Evolutionary conservation across 30 jellyfish, hydroid and myxozoan genomes (phyloP).

Genomic region (Cassiopea xamachana): DNA sequence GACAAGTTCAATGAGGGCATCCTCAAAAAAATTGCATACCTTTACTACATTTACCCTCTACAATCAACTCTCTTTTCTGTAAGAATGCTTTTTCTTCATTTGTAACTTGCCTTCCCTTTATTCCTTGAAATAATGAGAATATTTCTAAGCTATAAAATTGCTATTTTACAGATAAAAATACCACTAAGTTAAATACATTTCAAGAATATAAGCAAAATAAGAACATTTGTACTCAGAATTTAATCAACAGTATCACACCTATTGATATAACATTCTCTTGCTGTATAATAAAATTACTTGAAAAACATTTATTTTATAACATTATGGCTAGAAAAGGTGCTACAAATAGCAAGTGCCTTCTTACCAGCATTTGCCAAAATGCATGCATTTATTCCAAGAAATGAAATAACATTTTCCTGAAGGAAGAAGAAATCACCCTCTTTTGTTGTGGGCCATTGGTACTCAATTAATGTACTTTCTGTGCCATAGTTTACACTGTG

Average conservation of each 20-base stretch:
- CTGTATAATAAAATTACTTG: neutral
- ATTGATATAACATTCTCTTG: too few species aligned
- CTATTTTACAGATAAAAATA: neutral
- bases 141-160: neutral
- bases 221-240: neutral
- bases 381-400: constrained; percentile 26
- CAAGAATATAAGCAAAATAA: neutral
- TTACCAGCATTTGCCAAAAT: neutral
- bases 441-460: constrained; percentile 73
- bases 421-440: constrained; percentile 64
- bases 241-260: neutral
- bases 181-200: neutral
- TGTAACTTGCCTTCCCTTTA: constrained; percentile 1
- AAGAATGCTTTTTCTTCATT: constrained; percentile 14
- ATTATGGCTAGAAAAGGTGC: neutral
- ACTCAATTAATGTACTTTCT: constrained; percentile 35
- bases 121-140: neutral
- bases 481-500: neutral
- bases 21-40: neutral
- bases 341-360: neutral
- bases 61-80: neutral
- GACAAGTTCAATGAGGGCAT: neutral
- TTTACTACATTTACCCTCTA: neutral
- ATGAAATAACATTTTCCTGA: constrained; percentile 43
- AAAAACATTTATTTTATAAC: too few species aligned